Base-by-base conservation (phyloP, 2,113 vertebrate species). In the Oryzias woworae region DNA sequence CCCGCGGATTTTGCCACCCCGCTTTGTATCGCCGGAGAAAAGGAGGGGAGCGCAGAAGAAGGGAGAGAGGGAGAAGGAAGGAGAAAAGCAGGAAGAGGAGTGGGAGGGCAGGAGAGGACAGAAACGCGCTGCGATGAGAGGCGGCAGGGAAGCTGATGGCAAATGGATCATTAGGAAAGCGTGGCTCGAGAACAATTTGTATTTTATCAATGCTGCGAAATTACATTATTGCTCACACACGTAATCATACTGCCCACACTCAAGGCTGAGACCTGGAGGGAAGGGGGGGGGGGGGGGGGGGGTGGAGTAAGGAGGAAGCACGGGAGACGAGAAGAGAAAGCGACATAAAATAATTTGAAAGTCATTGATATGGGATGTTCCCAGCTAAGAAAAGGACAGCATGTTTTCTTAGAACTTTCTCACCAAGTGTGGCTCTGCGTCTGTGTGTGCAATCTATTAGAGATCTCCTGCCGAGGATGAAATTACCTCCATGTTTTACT, bases 91-190 rank as follows among this genome's bases (percentile, higher is more conserved):
- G 23, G 41, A 58, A 47, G 28, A 55, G 47, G 44, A 23, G 24
- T 28, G 15, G 68, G 62, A 66, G 31, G 41, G 45, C 14, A 58
- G 51, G 47, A 48, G 72, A 58, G 52, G 66, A 66, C 26, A 24
- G 56, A 57, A 66, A 60, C 2, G 71, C 75, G 65, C 70, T 80
- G 78, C 52, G 66, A 31, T 64, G 80, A 95, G 95, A 96, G 95
- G 96, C 95, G 94, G 95, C 92, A 90, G 93, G 94, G 94, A 84
- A 95, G 94, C 94, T 93, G 95, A 92, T 93, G 93, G 94, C 94
- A 97, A 98, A 97, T 96, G 97, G 96, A 97, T 95, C 96, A 98
- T 98, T 96, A 98, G 96, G 94, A 95, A 95, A 94, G 96, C 94
- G 94, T 93, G 93, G 95, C 96, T 95, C 96, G 96, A 98, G 95